Evolutionary conservation across 2,797 vertebrate species (phyloP).

Genomic region (Sparidentex hasta): DNA sequence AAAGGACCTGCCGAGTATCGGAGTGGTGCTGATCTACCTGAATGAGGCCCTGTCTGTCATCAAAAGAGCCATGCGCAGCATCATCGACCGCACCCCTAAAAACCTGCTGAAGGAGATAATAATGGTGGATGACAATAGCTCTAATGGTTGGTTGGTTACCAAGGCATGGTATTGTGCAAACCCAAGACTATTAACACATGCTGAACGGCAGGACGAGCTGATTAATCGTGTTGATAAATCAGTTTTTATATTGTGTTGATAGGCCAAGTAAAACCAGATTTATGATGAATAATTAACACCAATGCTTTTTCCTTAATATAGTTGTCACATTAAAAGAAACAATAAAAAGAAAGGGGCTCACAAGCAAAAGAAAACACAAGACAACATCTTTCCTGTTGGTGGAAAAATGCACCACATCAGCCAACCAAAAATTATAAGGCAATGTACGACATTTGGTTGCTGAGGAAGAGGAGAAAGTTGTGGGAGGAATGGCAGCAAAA

Average conservation of each 20-base stretch:
- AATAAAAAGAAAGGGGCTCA: too few relatives aligned
- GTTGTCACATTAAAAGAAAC: too few relatives aligned
- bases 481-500: too few relatives aligned
- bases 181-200: fast-evolving
- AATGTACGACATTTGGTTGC: too few relatives aligned
- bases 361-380: too few relatives aligned
- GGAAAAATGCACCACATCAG: background rate
- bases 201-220: background rate
- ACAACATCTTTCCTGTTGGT: too few relatives aligned
- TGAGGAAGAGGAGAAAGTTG: too few relatives aligned
- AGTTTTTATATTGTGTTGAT: too few relatives aligned
- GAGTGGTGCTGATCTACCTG: conserved; percentile 86
- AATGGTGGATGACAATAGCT: conserved; percentile 87
- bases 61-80: conserved; percentile 82
- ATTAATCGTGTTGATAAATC: background rate
- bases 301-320: too few relatives aligned
- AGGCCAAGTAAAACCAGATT: too few relatives aligned
- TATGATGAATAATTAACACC: too few relatives aligned
- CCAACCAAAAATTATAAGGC: too few relatives aligned
- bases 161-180: background rate
- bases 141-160: conserved; percentile 72
- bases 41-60: conserved; percentile 87
- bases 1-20: conserved; percentile 82
- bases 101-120: conserved; percentile 86
- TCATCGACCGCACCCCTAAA: conserved; percentile 82